Evolutionary conservation across 2,888 invertebrate genomes (phyloP), one percentile per base, ranked within the genome.

Genomic region (Pseudococcus viburni): DNA sequence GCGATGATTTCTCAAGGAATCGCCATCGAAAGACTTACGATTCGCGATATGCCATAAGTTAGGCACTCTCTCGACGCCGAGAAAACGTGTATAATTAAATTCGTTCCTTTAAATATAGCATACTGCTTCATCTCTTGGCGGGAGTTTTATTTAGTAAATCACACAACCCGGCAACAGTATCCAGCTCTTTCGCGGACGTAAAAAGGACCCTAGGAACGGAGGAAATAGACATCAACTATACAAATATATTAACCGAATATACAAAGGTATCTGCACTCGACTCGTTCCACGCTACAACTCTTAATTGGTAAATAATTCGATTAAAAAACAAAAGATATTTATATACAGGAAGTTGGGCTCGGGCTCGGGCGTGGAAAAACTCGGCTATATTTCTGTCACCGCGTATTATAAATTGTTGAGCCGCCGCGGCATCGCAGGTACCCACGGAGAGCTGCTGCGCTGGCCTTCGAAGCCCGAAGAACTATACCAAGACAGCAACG

Each of bases 381-480:
- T 80, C 22, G 77, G 83, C 88, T 80, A 88, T 88, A 88, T 83
- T 88, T 88, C 88, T 88, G 88, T 88, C 88, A 88, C 88, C 88
- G 68, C 26, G 80, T 42, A 55, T 88, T 88, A 88, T 88, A 88
- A 88, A 88, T 88, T 80, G 77, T 51, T 55, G 2, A 33, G 64
- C 12, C 46, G 26, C 77, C 12, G 17, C 73, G n/a, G 17, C 80
- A 7, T 33, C 26, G 39, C 39, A 80, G 80, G 9, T 19, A 46
- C 11, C 26, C 26, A 77, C 77, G 12, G 8, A 26, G 12, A 12
- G 48, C 48, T 51, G 15, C 15, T 4, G 15, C 15, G 48, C 15
- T 51, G 48, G 48, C 55, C 55, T 42, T 42, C 42, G 42, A 42
- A 42, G 42, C 42, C 42, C 42, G 42, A 42, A 42, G 42, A 42